Conservation (phyloP, 2,888 invertebrate species). For the Standfussiana lucernea region DNA sequence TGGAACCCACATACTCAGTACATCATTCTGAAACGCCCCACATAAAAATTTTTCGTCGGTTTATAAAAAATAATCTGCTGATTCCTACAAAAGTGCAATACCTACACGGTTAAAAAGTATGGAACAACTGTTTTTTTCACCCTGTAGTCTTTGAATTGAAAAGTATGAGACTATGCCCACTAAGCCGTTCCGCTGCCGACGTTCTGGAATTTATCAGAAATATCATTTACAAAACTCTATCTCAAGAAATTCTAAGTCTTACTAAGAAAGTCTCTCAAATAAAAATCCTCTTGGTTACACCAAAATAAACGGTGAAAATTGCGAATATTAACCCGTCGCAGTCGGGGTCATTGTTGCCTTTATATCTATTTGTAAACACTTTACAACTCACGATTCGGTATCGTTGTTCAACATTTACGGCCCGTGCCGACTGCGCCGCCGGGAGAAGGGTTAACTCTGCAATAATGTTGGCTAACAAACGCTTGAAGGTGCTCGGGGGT, state of each 20-base stretch:
- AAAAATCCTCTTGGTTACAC: neutral
- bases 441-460: conserved; percentile 57
- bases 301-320: conserved; percentile 67
- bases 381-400: conserved; percentile 71
- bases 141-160: too few relatives aligned
- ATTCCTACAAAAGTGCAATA: too few relatives aligned
- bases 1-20: too few relatives aligned
- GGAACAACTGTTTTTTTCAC: too few relatives aligned
- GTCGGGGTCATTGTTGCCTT: conserved; percentile 69
- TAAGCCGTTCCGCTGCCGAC: too few relatives aligned
- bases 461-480: conserved; percentile 56
- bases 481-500: conserved; percentile 39
- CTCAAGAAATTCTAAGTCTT: neutral
- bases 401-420: conserved; percentile 66
- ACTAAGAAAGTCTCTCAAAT: neutral
- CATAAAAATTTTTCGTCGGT: too few relatives aligned
- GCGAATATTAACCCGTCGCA: conserved; percentile 69
- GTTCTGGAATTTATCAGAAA: too few relatives aligned
- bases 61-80: too few relatives aligned
- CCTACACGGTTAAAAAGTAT: too few relatives aligned
- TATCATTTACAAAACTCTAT: neutral
- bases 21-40: too few relatives aligned
- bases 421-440: conserved; percentile 66
- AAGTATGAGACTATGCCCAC: too few relatives aligned
- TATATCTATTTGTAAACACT: conserved; percentile 77